phyloP scores from a whole-genome alignment of 1,140 invertebrate species.

The Proales similis region DNA sequence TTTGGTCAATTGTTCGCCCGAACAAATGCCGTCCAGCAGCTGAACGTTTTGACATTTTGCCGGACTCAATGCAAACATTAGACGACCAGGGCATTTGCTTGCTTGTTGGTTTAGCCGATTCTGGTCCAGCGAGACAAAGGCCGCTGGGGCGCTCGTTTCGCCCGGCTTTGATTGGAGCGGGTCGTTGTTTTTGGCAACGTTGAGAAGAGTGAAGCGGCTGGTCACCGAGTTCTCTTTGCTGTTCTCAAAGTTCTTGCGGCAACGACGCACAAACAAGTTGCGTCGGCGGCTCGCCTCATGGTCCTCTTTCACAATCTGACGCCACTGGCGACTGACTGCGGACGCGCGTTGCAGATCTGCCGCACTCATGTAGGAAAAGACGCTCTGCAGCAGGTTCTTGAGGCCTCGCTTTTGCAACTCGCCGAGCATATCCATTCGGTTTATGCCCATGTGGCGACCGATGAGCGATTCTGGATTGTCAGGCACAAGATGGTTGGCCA shows the following conservation, averaged over 20 bases:
- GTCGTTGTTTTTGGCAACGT: too few species aligned
- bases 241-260: constrained; percentile 2
- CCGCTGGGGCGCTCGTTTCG: not conserved
- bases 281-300: not conserved
- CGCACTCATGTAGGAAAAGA: not conserved
- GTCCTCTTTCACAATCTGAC: constrained; percentile 13
- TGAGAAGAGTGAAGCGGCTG: too few species aligned
- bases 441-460: constrained; percentile 23
- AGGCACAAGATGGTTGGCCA: constrained; percentile 24
- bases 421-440: constrained; percentile 2
- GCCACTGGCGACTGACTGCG: not conserved
- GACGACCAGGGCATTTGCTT: not conserved
- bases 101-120: not conserved
- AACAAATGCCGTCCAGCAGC: too few species aligned
- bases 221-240: constrained; percentile 34
- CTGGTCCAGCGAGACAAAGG: not conserved
- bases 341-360: constrained; percentile 3
- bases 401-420: not conserved
- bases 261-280: not conserved
- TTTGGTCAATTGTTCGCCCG: too few species aligned
- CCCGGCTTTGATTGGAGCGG: too few species aligned
- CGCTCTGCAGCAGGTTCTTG: constrained; percentile 5
- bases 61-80: not conserved
- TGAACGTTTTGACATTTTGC: not conserved
- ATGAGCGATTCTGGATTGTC: constrained; percentile 21